These are phyloP conservation scores for Lacanobia wlatinum DNA, from an alignment of 2,888 invertebrate species.

Conservation along the genomic window DNA sequence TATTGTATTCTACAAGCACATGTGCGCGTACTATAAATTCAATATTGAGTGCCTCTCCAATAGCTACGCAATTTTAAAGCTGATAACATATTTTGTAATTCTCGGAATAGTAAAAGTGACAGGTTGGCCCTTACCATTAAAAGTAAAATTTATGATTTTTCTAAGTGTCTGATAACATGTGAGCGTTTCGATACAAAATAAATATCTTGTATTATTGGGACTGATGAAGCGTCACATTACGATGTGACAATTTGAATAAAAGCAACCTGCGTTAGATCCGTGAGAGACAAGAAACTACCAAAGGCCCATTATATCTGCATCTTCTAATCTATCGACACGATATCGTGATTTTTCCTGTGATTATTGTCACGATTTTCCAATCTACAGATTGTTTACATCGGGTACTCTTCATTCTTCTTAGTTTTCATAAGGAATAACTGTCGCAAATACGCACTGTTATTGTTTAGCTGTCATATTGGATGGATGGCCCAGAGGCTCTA, in stretches of 20 bases:
- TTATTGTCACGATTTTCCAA: slow-evolving; percentile 2
- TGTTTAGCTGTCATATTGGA: neutral
- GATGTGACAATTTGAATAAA: neutral
- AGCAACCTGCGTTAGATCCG: slow-evolving; percentile 2
- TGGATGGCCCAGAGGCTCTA: neutral
- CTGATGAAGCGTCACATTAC: no score
- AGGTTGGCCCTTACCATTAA: no score
- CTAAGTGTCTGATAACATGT: no score
- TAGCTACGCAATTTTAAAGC: no score
- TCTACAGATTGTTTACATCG: neutral
- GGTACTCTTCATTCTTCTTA: neutral
- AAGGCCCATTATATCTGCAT: slow-evolving; percentile 1
- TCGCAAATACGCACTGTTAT: neutral
- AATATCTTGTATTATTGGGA: no score
- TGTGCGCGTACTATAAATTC: no score
- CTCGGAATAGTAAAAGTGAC: no score
- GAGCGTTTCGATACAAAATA: no score
- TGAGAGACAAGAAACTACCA: slow-evolving; percentile 29
- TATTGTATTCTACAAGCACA: no score
- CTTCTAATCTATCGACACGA: slow-evolving; percentile 10
- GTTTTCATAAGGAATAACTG: neutral
- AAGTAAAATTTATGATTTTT: no score
- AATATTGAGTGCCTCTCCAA: no score
- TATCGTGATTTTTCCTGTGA: slow-evolving; percentile 18
- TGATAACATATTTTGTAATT: no score